These are phyloP conservation scores for Petaurus breviceps DNA, from an alignment of 2,113 vertebrate genomes.

Conservation along the genomic window DNA sequence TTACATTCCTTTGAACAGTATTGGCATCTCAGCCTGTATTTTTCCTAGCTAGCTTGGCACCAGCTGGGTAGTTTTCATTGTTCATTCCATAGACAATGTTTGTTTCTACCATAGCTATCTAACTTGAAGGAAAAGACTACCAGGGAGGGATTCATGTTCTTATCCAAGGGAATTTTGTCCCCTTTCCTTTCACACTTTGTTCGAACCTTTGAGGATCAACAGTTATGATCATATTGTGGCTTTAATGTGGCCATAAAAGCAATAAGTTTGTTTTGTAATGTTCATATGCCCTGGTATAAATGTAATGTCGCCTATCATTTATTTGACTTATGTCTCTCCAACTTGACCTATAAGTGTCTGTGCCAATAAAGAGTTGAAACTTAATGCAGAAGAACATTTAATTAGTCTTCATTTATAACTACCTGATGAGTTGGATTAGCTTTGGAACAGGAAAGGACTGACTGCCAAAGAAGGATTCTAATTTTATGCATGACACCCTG, in stretches of 20 bases:
- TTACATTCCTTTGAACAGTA: neutral
- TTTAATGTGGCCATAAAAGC: constrained; percentile 42
- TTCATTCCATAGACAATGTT: neutral
- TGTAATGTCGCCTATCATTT: constrained; percentile 42
- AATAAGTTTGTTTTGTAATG: constrained; percentile 33
- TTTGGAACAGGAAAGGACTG: constrained; percentile 60
- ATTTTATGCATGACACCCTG: constrained; percentile 69
- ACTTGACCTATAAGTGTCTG: constrained; percentile 57
- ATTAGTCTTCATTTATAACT: constrained; percentile 66
- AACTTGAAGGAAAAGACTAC: constrained; percentile 36
- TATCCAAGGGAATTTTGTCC: constrained; percentile 7
- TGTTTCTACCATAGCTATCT: neutral
- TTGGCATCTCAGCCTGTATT: neutral
- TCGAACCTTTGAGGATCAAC: constrained; percentile 45
- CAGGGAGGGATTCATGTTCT: constrained; percentile 17
- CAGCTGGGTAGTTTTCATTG: neutral
- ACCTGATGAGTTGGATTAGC: constrained; percentile 65
- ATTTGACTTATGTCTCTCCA: constrained; percentile 39
- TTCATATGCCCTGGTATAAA: neutral
- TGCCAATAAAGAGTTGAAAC: constrained; percentile 46
- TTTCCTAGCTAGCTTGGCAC: constrained; percentile 20
- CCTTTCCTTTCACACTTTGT: constrained; percentile 20
- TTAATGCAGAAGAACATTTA: constrained; percentile 64
- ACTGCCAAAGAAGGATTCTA: constrained; percentile 65
- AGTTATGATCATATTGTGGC: constrained; percentile 15